Evolutionary conservation across 2,888 invertebrate species (phyloP), one percentile per base, ranked within the genome.

Genomic region (Glaucopsyche alexis): DNA sequence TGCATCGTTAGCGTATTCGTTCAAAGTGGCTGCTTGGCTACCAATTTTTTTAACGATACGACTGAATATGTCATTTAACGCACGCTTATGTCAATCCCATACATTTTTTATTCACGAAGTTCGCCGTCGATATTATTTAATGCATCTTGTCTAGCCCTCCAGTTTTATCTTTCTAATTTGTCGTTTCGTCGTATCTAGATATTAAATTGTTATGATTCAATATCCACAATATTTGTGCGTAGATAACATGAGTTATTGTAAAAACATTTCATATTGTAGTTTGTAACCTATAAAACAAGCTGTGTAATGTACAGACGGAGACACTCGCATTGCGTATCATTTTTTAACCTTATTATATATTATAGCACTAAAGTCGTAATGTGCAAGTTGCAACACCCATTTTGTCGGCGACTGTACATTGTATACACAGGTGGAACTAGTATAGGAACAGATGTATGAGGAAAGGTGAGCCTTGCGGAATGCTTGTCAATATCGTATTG

Each of bases 231-330:
- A 29, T 13, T 60, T 14, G 60, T 38, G 29, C 60, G 60, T 38
- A 60, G 60, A 60, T 60, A 60, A 60, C 19, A 29, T 60, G 60
- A 38, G 7, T 60, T 60, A 60, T 60, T 60, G 60, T 29, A 2
- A 38, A 60, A 60, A 60, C 13, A 60, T 60, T 60, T 60, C 60
- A 38, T 16, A 60, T 60, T 60, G 60, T 38, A 38, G 7, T 29
- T 19, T 55, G 38, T 38, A 60, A n/a, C n/a, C n/a, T n/a, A n/a
- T n/a, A 13, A 55, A 55, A 55, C 19, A 19, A 11, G 55, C 52
- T 16, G 52, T 7, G 52, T 55, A 9, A 55, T 11, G 55, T 55
- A 55, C 55, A 16, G 55, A 19, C 19, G 6, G 52, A 16, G 55
- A 16, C 4, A 19, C 55, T 16, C 19, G 55, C n/a, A n/a, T n/a